Evolutionary conservation across 2,797 vertebrate genomes (phyloP), one percentile per base, ranked within the genome.

Genomic region (Psittacula derbiana): DNA sequence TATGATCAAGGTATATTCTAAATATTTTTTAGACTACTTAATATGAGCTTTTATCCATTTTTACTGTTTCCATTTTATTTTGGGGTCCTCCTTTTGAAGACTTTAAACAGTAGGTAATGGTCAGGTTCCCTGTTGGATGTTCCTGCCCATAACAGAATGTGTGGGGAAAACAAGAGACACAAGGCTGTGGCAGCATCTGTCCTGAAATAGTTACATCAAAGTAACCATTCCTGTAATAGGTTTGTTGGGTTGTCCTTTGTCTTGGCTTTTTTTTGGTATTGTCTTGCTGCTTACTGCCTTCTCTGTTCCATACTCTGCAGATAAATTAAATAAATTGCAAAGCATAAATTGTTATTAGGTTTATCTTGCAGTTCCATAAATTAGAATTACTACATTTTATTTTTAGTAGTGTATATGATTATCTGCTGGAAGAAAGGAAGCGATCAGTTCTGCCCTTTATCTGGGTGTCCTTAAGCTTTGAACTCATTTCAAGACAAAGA

Each of bases 1-100:
- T 98, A 98, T 43, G 66, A 86, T 49, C 98, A 98, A 95, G 97
- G 99, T 99, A 98, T 65, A 31, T 18, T 83, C 61, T 61, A 41
- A 86, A 33, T 65, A 47, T 30, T 12, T 60, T 70, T 12, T 50
- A 15, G 20, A 41, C 78, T 69, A 81, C 20, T 67, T 73, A 49
- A 57, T 24, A 12, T 0, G 2, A 85, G 28, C 14, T 65, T 43
- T 65, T 47, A 27, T 0, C 2, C 8, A 9, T 53, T 71, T 60
- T 65, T 69, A 21, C 38, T 57, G 8, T 61, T 79, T 57, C 41
- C 4, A 14, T 92, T 88, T 76, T 87, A 80, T 61, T 88, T 49
- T 87, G 55, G 31, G 14, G 15, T 87, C 14, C 5, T 79, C 7
- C 13, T 65, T 46, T 61, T 55, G 52, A 92, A 81, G 61, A 43